These are phyloP conservation scores for Chalcis sispes DNA, from an alignment of 2,888 invertebrate species.

Conservation along the genomic window DNA sequence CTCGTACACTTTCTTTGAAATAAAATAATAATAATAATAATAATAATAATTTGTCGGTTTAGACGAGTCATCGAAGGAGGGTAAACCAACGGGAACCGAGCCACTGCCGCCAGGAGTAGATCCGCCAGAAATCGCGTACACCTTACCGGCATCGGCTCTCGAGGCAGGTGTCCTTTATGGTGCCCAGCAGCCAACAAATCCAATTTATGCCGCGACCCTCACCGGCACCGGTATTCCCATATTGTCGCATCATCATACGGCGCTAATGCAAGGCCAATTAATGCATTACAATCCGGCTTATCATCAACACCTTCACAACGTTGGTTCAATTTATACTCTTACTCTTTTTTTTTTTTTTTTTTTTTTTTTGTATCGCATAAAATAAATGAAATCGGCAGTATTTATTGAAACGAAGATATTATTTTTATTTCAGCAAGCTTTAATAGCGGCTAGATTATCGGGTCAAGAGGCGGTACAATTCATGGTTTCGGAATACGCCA, in stretches of 20 bases:
- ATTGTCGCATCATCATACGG: constrained; percentile 64
- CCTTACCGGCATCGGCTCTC: constrained; percentile 66
- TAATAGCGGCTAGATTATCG: constrained; percentile 70
- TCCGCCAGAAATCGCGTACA: constrained; percentile 73
- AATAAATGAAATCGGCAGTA: neutral
- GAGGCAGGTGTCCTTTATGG: constrained; percentile 69
- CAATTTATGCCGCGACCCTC: constrained; percentile 70
- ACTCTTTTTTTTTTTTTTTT: neutral
- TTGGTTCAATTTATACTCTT: constrained; percentile 57
- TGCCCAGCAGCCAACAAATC: constrained; percentile 66
- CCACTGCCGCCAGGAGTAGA: constrained; percentile 79
- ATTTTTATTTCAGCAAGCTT: constrained; percentile 64
- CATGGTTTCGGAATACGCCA: constrained; percentile 70
- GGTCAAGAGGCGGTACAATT: constrained; percentile 70
- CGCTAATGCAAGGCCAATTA: constrained; percentile 71
- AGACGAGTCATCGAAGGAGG: constrained; percentile 17
- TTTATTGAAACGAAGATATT: neutral
- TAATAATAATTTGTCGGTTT: no score
- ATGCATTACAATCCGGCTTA: constrained; percentile 72
- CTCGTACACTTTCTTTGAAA: neutral
- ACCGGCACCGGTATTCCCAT: constrained; percentile 68
- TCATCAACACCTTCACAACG: constrained; percentile 70
- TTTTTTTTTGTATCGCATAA: neutral
- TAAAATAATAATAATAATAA: neutral
- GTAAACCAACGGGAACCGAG: constrained; percentile 71